Evolutionary conservation across 2,113 vertebrate species (phyloP).

Genomic region (Paralichthys olivaceus): DNA sequence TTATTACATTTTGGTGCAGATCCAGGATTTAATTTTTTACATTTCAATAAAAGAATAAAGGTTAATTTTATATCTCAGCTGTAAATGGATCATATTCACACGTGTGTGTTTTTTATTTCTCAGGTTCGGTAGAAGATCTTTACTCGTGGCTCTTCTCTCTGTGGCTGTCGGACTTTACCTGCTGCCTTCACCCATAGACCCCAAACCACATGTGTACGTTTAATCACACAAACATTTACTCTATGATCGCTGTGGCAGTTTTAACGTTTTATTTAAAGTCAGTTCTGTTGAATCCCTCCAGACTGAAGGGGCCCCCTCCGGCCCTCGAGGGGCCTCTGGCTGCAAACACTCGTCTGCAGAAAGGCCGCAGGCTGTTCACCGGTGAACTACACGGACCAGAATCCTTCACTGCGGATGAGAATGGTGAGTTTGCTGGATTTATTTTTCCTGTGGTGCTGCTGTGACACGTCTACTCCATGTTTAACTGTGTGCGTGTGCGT

Average conservation of each 20-base stretch:
- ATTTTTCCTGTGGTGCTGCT: background rate
- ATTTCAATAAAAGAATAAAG: too few relatives aligned
- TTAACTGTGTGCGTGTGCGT: background rate
- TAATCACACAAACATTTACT: background rate
- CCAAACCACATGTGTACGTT: conserved; percentile 69
- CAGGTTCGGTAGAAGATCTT: conserved; percentile 57
- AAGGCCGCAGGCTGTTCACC: conserved; percentile 72
- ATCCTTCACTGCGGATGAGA: conserved; percentile 76
- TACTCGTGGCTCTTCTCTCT: conserved; percentile 53
- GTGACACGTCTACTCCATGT: background rate
- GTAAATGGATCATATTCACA: too few relatives aligned
- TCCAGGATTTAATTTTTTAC: too few relatives aligned
- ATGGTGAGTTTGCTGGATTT: conserved; percentile 57
- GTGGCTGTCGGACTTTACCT: conserved; percentile 73
- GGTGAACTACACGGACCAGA: conserved; percentile 78
- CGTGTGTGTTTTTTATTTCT: background rate
- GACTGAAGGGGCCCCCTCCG: conserved; percentile 77
- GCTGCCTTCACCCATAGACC: conserved; percentile 79
- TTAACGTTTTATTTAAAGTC: too few relatives aligned
- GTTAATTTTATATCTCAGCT: too few relatives aligned
- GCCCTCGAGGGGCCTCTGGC: conserved; percentile 74
- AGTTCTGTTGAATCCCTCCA: conserved; percentile 7
- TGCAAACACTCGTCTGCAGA: conserved; percentile 78
- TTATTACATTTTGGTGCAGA: too few relatives aligned
- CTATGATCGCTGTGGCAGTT: too few relatives aligned